Evolutionary conservation across 2,797 vertebrate genomes (phyloP), one percentile per base, ranked within the genome.

Genomic region (Phataginus tricuspis): DNA sequence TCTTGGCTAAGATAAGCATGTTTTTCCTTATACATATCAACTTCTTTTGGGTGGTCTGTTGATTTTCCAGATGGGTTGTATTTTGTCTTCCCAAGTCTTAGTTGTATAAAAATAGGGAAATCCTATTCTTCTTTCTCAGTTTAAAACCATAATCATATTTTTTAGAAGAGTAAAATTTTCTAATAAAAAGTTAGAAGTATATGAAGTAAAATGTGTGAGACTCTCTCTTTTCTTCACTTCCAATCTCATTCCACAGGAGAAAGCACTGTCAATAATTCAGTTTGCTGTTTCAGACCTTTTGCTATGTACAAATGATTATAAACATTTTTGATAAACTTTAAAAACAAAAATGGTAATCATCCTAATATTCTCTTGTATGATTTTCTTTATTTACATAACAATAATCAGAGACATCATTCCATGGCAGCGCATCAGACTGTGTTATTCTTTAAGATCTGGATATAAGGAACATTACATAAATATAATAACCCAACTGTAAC

Each of bases 121-220:
- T 95, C 90, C 95, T 95, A 68, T 79, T 90, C 39, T 72, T 74
- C 29, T 83, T 9, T 64, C 18, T 55, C 42, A 16, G 37, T 71
- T 71, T 75, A 82, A 68, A 80, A 7, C 25, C 34, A 29, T 69
- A 91, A 75, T 78, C 6, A 37, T 71, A 71, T 80, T 95, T 86
- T 78, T 74, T 74, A 74, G 0, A 16, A 39, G 25, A 91, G 39
- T 59, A 64, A 45, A 25, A 79, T 74, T 78, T 91, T 74, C 64
- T 64, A 96, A 79, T 86, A 87, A 45, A 72, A 92, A 72, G 69
- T 66, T 86, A 90, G 5, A 42, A 78, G 5, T 69, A 1, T n/a
- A 29, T 49, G 27, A 86, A 72, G 18, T 55, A 90, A 92, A 95
- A 83, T 74, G 29, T 90, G 31, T 90, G 37, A 94, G 42, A 71